Conservation (phyloP, 1,140 invertebrate species). For the Drosophila nigromelanica region DNA sequence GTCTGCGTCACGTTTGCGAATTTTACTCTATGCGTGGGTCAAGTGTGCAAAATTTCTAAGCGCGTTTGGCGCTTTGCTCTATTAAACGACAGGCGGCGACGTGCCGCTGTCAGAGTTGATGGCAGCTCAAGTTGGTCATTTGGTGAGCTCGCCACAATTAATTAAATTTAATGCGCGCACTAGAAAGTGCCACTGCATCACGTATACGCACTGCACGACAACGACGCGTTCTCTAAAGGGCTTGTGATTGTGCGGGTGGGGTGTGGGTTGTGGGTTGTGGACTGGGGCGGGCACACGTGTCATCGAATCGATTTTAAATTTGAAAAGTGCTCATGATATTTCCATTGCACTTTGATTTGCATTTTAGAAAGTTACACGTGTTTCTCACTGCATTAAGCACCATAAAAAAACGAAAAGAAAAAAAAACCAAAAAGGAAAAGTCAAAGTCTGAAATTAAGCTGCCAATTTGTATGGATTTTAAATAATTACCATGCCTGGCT, state of each 20-base stretch:
- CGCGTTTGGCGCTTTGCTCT: slow-evolving; percentile 51
- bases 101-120: slow-evolving; percentile 55
- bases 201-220: slow-evolving; percentile 69
- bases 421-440: slow-evolving; percentile 35
- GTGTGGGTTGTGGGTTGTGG: not conserved
- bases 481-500: slow-evolving; percentile 30
- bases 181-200: slow-evolving; percentile 72
- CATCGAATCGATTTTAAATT: slow-evolving; percentile 53
- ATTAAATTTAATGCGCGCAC: slow-evolving; percentile 58
- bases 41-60: slow-evolving; percentile 48
- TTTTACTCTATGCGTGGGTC: not conserved
- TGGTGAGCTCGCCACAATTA: slow-evolving; percentile 45
- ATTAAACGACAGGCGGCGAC: slow-evolving; percentile 67
- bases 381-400: slow-evolving; percentile 67
- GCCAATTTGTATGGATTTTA: slow-evolving; percentile 43
- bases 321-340: slow-evolving; percentile 72
- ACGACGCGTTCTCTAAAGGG: slow-evolving; percentile 20
- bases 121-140: slow-evolving; percentile 47
- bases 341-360: slow-evolving; percentile 74
- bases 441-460: slow-evolving; percentile 42
- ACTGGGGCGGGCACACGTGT: slow-evolving; percentile 59
- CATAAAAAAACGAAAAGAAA: slow-evolving; percentile 34
- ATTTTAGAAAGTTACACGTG: slow-evolving; percentile 79
- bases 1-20: not conserved
- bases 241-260: not conserved